These are phyloP conservation scores for Microcebus griseorufus DNA, from an alignment of 2,113 vertebrate species.

Conservation along the genomic window DNA sequence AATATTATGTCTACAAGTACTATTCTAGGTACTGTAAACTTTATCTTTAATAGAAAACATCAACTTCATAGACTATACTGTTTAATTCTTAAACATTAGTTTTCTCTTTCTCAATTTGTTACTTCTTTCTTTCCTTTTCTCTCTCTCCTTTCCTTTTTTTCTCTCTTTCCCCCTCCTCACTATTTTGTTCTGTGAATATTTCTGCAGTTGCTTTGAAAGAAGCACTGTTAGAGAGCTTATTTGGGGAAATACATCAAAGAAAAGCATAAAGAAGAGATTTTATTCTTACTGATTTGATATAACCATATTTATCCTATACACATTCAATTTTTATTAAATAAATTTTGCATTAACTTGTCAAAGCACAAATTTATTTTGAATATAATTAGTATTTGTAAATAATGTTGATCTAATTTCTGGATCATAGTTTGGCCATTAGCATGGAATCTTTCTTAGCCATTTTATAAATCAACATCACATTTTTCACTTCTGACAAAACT, in stretches of 20 bases:
- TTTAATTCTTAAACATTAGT: background rate
- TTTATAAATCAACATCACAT: constrained; percentile 34
- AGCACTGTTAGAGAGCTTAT: background rate
- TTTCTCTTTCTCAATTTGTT: background rate
- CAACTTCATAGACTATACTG: background rate
- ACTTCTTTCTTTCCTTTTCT: background rate
- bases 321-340: background rate
- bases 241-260: background rate
- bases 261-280: background rate
- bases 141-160: background rate
- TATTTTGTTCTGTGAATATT: background rate
- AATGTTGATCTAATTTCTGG: constrained; percentile 17
- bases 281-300: background rate
- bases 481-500: constrained; percentile 13
- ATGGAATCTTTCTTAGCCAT: background rate
- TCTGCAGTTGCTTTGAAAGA: background rate
- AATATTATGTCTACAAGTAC: background rate
- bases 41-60: background rate
- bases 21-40: background rate
- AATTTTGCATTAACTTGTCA: background rate
- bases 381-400: constrained; percentile 14
- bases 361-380: background rate
- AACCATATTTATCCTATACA: background rate
- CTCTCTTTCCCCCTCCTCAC: background rate
- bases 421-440: background rate